Conservation (phyloP, 2,888 invertebrate genomes). For the Hypercompe scribonia region DNA sequence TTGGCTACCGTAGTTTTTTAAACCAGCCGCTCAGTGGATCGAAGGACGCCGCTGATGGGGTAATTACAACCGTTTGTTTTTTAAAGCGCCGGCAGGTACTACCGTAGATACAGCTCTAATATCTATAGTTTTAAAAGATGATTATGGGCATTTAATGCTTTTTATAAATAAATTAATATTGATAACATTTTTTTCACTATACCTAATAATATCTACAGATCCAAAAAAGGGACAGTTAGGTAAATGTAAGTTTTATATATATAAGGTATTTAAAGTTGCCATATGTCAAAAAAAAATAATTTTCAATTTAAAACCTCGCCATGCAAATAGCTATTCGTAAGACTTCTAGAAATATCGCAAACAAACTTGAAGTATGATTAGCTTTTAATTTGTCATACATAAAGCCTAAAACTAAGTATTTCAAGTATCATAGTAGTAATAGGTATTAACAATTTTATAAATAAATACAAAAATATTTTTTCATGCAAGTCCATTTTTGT, state of each 20-base stretch:
- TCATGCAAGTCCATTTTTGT: no score
- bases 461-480: no score
- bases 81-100: slow-evolving; percentile 73
- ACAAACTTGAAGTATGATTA: neutral
- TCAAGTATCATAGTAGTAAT: no score
- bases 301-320: no score
- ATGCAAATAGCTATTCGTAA: no score
- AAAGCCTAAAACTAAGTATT: no score
- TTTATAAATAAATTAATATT: neutral
- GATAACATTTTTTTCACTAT: neutral
- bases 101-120: slow-evolving; percentile 54
- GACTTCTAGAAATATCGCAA: no score
- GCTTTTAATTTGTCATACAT: no score
- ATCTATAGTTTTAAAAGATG: slow-evolving; percentile 15
- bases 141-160: neutral
- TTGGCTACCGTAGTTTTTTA: slow-evolving; percentile 76
- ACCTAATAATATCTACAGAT: neutral
- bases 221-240: neutral
- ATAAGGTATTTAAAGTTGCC: no score
- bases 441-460: no score
- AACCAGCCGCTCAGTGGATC: slow-evolving; percentile 49
- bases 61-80: slow-evolving; percentile 84
- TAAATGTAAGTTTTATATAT: neutral
- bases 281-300: no score
- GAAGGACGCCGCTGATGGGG: slow-evolving; percentile 64